These are phyloP conservation scores for Hypsopygia costalis DNA, from an alignment of 2,888 invertebrate species.

Conservation along the genomic window DNA sequence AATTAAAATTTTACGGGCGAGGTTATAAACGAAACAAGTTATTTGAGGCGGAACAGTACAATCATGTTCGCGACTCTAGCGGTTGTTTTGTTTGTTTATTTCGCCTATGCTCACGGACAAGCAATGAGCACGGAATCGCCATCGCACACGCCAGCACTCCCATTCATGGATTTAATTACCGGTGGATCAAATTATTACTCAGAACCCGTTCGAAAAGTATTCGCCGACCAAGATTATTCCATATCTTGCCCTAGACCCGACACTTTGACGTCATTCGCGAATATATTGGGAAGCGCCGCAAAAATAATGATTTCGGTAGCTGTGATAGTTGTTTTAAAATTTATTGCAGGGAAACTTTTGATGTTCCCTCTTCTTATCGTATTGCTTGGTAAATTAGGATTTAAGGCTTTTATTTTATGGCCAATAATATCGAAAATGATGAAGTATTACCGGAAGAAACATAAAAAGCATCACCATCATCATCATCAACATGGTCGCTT, in stretches of 20 bases:
- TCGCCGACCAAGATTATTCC: constrained; percentile 42
- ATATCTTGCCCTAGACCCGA: constrained; percentile 61
- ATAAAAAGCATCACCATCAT: constrained; percentile 59
- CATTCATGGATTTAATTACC: constrained; percentile 63
- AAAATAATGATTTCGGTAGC: constrained; percentile 71
- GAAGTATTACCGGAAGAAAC: constrained; percentile 67
- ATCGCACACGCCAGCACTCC: constrained; percentile 38
- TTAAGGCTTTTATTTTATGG: constrained; percentile 67
- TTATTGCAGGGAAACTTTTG: constrained; percentile 62
- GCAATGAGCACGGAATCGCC: constrained; percentile 49
- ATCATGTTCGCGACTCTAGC: constrained; percentile 58
- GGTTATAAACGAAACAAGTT: constrained; percentile 58
- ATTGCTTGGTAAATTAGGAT: constrained; percentile 58
- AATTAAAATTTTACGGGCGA: constrained; percentile 69
- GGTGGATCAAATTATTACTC: constrained; percentile 59
- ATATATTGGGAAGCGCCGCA: constrained; percentile 62
- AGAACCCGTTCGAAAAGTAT: constrained; percentile 58
- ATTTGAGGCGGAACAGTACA: constrained; percentile 64
- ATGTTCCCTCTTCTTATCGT: constrained; percentile 58
- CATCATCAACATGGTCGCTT: too few relatives aligned
- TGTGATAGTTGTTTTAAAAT: constrained; percentile 59
- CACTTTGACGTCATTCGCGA: constrained; percentile 60
- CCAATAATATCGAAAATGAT: constrained; percentile 69
- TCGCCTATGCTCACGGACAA: constrained; percentile 53
- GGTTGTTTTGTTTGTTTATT: constrained; percentile 48